phyloP scores from a whole-genome alignment of 1,140 invertebrate genomes.

The Phortica variegata region DNA sequence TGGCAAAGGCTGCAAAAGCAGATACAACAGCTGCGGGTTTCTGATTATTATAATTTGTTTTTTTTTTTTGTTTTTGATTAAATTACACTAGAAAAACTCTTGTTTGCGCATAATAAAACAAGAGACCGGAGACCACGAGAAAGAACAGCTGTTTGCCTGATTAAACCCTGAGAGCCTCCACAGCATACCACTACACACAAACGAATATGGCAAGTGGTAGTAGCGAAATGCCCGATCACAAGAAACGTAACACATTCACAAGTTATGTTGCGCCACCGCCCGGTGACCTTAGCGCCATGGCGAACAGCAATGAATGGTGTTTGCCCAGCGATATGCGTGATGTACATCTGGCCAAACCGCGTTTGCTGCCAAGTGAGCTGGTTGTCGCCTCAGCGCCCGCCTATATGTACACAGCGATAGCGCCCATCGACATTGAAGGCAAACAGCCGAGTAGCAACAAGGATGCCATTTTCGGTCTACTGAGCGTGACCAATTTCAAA shows the following conservation, averaged over 20 bases:
- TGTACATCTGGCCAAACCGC: constrained; percentile 42
- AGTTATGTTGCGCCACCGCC: constrained; percentile 50
- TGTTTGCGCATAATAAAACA: no score
- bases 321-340: constrained; percentile 45
- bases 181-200: constrained; percentile 1
- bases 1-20: constrained; percentile 10
- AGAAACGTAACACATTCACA: constrained; percentile 52
- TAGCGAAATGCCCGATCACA: constrained; percentile 38
- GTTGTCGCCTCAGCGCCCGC: constrained; percentile 48
- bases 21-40: background rate
- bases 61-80: no score
- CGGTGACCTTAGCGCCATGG: constrained; percentile 31
- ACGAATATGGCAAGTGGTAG: constrained; percentile 37
- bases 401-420: constrained; percentile 46
- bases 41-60: no score
- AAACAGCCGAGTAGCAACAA: constrained; percentile 15
- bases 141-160: no score
- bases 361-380: constrained; percentile 37
- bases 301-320: constrained; percentile 46
- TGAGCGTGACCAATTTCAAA: constrained; percentile 55
- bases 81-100: no score
- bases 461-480: constrained; percentile 39
- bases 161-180: no score
- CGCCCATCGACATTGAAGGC: constrained; percentile 27
- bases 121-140: no score